Conservation (phyloP, 2,888 invertebrate species). For the Phyto melanocephala region DNA sequence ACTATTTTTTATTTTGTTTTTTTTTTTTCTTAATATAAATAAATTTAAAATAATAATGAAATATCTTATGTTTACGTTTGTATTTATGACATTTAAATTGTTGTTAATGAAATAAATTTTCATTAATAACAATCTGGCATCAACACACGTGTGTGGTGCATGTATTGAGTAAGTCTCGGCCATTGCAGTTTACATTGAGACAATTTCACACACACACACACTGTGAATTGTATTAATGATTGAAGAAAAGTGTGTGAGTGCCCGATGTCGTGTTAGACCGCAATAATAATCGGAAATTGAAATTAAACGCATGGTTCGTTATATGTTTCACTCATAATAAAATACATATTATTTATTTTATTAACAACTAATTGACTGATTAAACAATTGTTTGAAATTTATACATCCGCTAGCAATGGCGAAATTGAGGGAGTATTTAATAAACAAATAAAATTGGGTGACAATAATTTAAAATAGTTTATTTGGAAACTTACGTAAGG, state of each 20-base stretch:
- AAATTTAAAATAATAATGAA: neutral
- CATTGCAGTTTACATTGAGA: neutral
- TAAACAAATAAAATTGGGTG: too few species aligned
- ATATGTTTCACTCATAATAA: neutral
- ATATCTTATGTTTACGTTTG: conserved; percentile 16
- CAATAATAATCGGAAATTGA: conserved; percentile 37
- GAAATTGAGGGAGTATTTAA: neutral
- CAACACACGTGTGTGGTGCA: neutral
- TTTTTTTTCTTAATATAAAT: neutral
- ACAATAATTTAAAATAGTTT: too few species aligned
- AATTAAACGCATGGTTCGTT: conserved; percentile 28
- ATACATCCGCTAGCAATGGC: neutral
- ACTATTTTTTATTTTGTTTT: conserved; percentile 17
- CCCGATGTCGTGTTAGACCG: conserved; percentile 20
- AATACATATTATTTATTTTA: neutral
- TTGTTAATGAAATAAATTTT: conserved; percentile 54
- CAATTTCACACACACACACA: neutral
- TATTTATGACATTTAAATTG: conserved; percentile 46
- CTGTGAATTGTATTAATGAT: neutral
- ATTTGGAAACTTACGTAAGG: too few species aligned
- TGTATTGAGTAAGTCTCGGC: neutral
- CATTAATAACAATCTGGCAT: conserved; percentile 19
- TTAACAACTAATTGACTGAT: neutral
- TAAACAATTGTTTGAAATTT: neutral
- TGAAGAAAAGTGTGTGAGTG: neutral